Conservation (phyloP, 2,888 invertebrate species). For the Coenonympha arcania region DNA sequence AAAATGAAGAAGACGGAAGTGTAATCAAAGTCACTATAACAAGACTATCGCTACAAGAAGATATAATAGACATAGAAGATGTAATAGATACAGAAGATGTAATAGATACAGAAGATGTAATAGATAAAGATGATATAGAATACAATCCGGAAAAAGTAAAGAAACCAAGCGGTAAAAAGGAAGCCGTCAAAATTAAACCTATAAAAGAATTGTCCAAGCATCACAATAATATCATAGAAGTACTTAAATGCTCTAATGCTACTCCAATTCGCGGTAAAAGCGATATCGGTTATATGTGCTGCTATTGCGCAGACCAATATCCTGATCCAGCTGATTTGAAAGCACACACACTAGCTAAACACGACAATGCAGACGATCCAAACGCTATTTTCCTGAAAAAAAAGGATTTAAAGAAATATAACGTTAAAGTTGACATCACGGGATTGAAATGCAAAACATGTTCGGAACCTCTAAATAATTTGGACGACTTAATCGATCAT, state of each 20-base stretch:
- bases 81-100: neutral
- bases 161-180: neutral
- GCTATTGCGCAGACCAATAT: conserved; percentile 30
- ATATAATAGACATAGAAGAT: neutral
- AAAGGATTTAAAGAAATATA: conserved; percentile 33
- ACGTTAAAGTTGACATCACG: conserved; percentile 53
- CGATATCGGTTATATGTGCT: conserved; percentile 29
- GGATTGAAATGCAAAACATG: conserved; percentile 45
- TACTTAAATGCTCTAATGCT: conserved; percentile 35
- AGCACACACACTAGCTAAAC: conserved; percentile 24
- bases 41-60: neutral
- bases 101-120: neutral
- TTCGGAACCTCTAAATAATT: conserved; percentile 31
- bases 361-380: conserved; percentile 20
- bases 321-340: conserved; percentile 32
- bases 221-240: conserved; percentile 22
- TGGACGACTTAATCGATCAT: conserved; percentile 48
- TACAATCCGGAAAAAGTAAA: neutral
- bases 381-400: conserved; percentile 23
- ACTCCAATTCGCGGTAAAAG: conserved; percentile 38
- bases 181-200: conserved; percentile 17
- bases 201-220: conserved; percentile 21
- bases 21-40: neutral
- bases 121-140: neutral
- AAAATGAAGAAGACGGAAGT: conserved; percentile 1